A percentile compares a stretch with the other conserved stretches of the same genome.
Conservation (phyloP, 2,888 invertebrate genomes). For the Ametastegia equiseti region DNA sequence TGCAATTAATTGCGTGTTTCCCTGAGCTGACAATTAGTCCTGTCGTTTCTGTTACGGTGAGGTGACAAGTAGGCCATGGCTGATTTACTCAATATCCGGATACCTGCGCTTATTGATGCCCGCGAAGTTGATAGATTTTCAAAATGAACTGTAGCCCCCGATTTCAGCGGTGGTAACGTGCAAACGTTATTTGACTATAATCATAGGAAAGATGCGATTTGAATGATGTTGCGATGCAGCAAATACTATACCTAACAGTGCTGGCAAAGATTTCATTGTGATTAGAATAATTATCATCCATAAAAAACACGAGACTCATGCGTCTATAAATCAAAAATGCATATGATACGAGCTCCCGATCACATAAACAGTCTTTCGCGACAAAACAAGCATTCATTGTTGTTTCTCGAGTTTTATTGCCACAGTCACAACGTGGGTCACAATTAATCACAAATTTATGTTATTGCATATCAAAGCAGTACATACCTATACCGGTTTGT, state of each 20-base stretch:
- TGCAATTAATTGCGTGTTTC: slow-evolving; percentile 30
- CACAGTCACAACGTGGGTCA: background rate
- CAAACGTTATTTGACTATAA: too few species aligned
- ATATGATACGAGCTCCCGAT: background rate
- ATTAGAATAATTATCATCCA: background rate
- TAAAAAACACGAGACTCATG: background rate
- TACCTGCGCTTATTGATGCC: background rate
- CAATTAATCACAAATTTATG: background rate
- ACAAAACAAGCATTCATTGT: background rate
- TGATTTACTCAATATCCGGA: slow-evolving; percentile 30
- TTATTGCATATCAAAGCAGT: background rate
- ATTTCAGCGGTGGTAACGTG: background rate
- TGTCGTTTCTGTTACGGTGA: slow-evolving; percentile 34
- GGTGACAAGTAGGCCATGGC: slow-evolving; percentile 37
- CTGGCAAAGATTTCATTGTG: background rate
- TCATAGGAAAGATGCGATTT: background rate
- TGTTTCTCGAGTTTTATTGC: background rate
- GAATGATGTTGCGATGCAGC: background rate
- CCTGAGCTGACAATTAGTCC: slow-evolving; percentile 28
- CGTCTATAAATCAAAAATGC: background rate
- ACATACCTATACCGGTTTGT: background rate
- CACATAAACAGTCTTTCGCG: background rate
- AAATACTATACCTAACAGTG: background rate
- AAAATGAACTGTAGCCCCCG: background rate
- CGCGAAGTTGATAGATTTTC: background rate